These are phyloP conservation scores for Cinclus mexicanus DNA, from an alignment of 2,113 vertebrate species.

Conservation along the genomic window DNA sequence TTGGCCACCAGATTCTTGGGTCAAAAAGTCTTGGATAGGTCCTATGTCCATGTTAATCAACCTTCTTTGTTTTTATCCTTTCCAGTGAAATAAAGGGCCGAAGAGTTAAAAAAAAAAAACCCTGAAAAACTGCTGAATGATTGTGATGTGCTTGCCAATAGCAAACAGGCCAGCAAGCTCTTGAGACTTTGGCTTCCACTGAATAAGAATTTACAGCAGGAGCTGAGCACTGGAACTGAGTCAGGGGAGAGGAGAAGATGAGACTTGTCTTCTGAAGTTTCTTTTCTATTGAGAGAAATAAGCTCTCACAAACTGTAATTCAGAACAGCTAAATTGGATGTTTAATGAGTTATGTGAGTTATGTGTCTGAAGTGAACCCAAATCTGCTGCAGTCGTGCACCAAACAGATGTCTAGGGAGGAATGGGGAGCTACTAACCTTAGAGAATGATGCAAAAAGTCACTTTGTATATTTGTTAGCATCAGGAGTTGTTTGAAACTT, in stretches of 20 bases:
- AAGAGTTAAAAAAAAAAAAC: neutral
- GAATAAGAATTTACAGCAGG: neutral
- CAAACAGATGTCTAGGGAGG: neutral
- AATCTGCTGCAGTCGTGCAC: neutral
- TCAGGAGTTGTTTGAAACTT: neutral
- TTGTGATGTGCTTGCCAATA: neutral
- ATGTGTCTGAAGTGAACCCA: neutral
- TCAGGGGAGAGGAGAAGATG: neutral
- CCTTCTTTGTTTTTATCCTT: neutral
- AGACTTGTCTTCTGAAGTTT: neutral
- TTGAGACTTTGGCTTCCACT: neutral
- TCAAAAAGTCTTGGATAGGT: neutral
- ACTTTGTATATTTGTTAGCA: neutral
- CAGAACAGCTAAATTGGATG: neutral
- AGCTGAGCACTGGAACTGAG: neutral
- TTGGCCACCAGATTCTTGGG: neutral
- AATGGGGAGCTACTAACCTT: neutral
- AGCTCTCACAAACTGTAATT: neutral
- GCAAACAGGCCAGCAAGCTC: neutral
- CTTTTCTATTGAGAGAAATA: neutral
- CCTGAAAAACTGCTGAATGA: neutral
- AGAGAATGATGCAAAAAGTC: neutral
- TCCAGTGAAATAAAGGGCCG: neutral
- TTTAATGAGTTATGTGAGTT: neutral
- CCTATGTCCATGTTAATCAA: neutral